A percentile compares a stretch with the other conserved stretches of the same genome.
Conservation (phyloP, 2,797 vertebrate species). For the Ctenopoma multispine region DNA sequence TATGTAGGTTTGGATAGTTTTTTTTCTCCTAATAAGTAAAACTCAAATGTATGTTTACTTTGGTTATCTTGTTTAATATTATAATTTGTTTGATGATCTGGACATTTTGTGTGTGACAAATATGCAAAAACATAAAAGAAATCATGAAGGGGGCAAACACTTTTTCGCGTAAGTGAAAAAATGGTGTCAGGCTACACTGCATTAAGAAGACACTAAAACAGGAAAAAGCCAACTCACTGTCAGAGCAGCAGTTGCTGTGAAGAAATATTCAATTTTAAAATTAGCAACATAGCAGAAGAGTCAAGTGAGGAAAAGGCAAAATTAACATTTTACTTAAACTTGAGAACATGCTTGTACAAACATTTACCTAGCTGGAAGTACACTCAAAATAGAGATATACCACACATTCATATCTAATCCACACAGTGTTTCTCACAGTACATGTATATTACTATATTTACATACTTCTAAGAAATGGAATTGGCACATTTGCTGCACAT, state of each 20-base stretch:
- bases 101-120: too few relatives aligned
- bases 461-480: not conserved
- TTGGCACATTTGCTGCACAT: not conserved
- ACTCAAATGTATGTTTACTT: too few relatives aligned
- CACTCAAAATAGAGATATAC: not conserved
- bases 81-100: too few relatives aligned
- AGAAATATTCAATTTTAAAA: not conserved
- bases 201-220: not conserved
- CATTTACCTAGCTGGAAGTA: not conserved
- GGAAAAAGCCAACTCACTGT: not conserved
- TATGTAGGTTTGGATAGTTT: too few relatives aligned
- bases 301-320: not conserved
- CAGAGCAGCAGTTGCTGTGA: not conserved
- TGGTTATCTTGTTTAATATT: too few relatives aligned
- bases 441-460: not conserved
- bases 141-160: too few relatives aligned
- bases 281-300: not conserved
- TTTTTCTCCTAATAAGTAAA: too few relatives aligned
- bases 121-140: too few relatives aligned
- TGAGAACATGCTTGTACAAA: not conserved
- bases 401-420: constrained; percentile 3
- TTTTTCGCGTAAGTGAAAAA: too few relatives aligned
- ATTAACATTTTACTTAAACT: not conserved
- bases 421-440: not conserved
- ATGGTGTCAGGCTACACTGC: not conserved